Percentiles rank a stretch among this genome's conserved stretches.
These are phyloP conservation scores for Antedon mediterranea DNA, from an alignment of 53 echinoderm and acorn worm genomes.

Conservation along the genomic window DNA sequence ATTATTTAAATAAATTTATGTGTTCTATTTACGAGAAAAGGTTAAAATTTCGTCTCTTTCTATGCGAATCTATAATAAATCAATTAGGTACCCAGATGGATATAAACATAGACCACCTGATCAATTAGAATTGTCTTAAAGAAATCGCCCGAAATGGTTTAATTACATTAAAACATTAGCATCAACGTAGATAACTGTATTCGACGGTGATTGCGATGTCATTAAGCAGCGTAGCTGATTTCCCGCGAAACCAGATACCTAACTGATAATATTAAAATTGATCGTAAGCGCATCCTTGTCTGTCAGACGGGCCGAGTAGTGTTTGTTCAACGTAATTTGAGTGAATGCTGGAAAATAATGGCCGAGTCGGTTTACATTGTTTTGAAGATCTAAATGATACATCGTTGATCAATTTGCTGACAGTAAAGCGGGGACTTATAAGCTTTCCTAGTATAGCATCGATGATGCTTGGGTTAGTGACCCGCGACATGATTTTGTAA, in stretches of 20 bases:
- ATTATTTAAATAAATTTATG: not conserved
- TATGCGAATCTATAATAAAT: not conserved
- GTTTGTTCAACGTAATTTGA: not conserved
- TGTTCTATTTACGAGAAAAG: not conserved
- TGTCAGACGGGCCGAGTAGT: not conserved
- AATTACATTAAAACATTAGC: not conserved
- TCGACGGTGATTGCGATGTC: not conserved
- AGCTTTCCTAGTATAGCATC: too few species aligned
- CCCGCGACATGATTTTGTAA: too few species aligned
- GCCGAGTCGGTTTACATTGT: not conserved
- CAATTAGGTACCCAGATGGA: not conserved
- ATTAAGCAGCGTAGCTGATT: not conserved
- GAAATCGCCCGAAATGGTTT: not conserved
- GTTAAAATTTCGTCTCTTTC: not conserved
- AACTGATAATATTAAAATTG: not conserved
- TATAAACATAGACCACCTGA: not conserved
- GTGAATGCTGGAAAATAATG: not conserved
- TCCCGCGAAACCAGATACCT: not conserved
- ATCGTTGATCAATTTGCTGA: not conserved
- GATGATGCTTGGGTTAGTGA: too few species aligned
- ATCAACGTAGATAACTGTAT: not conserved
- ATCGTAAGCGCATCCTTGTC: not conserved
- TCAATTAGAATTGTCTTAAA: not conserved
- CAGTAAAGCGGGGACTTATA: too few species aligned
- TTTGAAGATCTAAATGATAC: not conserved